These are phyloP conservation scores for Rhinolophus sinicus DNA, from an alignment of 2,113 vertebrate species.

Conservation along the genomic window DNA sequence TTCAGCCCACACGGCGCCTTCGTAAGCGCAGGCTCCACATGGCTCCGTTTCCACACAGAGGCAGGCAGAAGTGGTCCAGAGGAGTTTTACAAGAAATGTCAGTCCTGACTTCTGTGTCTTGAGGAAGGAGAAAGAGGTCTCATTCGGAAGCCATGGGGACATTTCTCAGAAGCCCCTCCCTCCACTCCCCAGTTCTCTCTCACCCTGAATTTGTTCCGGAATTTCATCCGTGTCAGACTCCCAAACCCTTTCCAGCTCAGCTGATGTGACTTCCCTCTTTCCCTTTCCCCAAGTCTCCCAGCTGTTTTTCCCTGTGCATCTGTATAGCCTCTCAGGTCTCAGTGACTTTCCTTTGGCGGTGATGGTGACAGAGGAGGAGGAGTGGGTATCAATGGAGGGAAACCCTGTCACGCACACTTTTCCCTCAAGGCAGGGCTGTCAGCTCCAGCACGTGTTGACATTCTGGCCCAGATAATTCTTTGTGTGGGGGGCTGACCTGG, in stretches of 20 bases:
- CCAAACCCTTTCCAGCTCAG: background rate
- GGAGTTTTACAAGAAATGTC: background rate
- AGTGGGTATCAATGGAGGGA: background rate
- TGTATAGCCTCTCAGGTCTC: background rate
- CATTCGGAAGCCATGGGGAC: background rate
- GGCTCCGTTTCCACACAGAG: background rate
- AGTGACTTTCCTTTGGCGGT: background rate
- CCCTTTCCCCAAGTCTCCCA: background rate
- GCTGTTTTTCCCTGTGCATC: background rate
- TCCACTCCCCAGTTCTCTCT: background rate
- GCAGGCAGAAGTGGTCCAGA: background rate
- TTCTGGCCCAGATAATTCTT: background rate
- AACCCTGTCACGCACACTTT: background rate
- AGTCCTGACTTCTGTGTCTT: background rate
- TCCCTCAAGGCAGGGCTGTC: background rate
- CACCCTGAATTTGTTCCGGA: background rate
- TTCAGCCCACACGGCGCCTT: background rate
- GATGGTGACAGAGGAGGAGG: background rate
- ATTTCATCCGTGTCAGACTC: background rate
- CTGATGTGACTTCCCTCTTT: background rate
- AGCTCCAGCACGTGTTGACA: background rate
- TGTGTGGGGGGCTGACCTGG: background rate
- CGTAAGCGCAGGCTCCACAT: fast-evolving
- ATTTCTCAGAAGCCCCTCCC: background rate
- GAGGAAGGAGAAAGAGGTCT: background rate